Conservation (phyloP, 2,888 invertebrate genomes). For the Eledone cirrhosa region DNA sequence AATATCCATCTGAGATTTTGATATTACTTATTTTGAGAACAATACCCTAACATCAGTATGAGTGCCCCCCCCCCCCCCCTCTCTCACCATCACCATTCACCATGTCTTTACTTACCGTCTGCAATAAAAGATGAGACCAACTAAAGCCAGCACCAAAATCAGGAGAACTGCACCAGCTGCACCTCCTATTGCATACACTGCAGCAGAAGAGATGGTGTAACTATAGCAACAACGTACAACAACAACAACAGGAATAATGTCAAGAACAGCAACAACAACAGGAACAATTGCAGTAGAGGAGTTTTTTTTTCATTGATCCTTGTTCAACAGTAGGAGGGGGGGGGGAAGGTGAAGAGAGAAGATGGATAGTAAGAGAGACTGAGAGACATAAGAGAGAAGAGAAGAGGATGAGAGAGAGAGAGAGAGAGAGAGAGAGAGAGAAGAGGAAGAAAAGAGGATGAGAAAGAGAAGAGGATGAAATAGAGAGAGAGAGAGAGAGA, state of each 20-base stretch:
- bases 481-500: neutral
- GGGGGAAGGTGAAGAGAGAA: neutral
- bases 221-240: neutral
- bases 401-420: neutral
- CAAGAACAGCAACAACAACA: too few species aligned
- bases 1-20: too few species aligned
- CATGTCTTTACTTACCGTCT: constrained; percentile 45
- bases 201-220: constrained; percentile 37
- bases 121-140: constrained; percentile 56
- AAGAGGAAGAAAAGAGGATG: neutral
- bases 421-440: neutral
- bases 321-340: neutral
- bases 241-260: neutral
- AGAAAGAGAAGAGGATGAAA: neutral
- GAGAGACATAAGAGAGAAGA: neutral
- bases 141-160: constrained; percentile 51
- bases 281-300: too few species aligned
- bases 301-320: neutral
- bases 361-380: neutral
- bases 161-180: constrained; percentile 50
- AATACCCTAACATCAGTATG: too few species aligned
- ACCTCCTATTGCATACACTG: constrained; percentile 53
- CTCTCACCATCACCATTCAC: too few species aligned
- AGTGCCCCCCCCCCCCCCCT: too few species aligned
- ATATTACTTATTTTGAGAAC: too few species aligned